These are phyloP conservation scores for Tachina grossa DNA, from an alignment of 2,888 invertebrate species.

Conservation along the genomic window DNA sequence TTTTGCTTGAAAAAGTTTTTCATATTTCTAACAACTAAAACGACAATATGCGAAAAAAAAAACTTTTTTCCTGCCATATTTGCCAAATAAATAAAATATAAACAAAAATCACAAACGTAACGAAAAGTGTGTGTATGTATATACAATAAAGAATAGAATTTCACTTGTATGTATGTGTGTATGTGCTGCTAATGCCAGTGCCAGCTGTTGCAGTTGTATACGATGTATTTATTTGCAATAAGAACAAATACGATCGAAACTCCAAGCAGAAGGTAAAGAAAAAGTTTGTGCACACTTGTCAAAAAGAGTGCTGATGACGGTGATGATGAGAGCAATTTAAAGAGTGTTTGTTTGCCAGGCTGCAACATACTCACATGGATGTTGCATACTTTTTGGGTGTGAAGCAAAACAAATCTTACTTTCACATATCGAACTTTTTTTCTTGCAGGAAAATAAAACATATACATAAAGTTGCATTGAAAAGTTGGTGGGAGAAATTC, in stretches of 20 bases:
- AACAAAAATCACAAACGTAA: slow-evolving; percentile 22
- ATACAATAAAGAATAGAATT: not conserved
- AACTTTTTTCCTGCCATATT: slow-evolving; percentile 67
- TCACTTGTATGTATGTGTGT: not conserved
- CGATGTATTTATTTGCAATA: slow-evolving; percentile 12
- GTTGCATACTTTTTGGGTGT: slow-evolving; percentile 59
- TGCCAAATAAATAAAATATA: slow-evolving; percentile 44
- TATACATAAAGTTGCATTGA: slow-evolving; percentile 32
- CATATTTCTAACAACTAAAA: slow-evolving; percentile 47
- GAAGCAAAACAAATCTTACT: slow-evolving; percentile 54
- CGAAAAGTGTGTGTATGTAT: not conserved
- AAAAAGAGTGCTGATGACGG: slow-evolving; percentile 65
- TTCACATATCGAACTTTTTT: slow-evolving; percentile 54
- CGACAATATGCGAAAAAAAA: slow-evolving; percentile 47
- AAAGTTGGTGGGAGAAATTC: slow-evolving; percentile 40
- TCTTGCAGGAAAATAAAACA: not conserved
- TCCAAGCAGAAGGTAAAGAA: slow-evolving; percentile 30
- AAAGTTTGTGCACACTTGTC: slow-evolving; percentile 64
- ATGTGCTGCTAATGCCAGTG: slow-evolving; percentile 64
- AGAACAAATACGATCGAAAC: not conserved
- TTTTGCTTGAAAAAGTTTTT: slow-evolving; percentile 45
- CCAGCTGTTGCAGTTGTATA: slow-evolving; percentile 66
- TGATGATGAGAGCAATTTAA: slow-evolving; percentile 60
- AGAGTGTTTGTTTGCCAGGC: not conserved
- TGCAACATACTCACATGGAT: not conserved